A percentile compares a stretch with the other conserved stretches of the same genome.
phyloP scores from a whole-genome alignment of 2,113 vertebrate genomes.

The Alectura lathami region DNA sequence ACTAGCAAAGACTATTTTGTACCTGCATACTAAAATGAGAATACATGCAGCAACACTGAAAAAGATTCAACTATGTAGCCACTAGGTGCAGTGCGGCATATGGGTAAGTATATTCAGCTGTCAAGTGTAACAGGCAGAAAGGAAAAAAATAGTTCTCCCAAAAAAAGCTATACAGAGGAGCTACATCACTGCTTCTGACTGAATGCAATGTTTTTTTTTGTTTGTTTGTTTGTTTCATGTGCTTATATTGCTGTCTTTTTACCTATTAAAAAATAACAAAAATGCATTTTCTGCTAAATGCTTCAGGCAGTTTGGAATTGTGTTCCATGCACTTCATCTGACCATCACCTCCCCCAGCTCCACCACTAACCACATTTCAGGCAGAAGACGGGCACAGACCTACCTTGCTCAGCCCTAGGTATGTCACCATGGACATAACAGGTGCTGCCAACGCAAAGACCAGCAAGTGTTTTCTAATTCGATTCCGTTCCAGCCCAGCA shows the following conservation, averaged over 20 bases:
- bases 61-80: neutral
- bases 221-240: neutral
- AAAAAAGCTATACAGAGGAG: neutral
- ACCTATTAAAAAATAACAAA: neutral
- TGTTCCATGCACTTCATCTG: fast-evolving
- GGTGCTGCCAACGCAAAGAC: slow-evolving; percentile 95
- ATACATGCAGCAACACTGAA: neutral
- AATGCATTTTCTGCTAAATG: neutral
- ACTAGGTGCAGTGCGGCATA: neutral
- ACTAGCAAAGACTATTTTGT: neutral
- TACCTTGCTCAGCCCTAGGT: slow-evolving; percentile 95
- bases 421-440: slow-evolving; percentile 92
- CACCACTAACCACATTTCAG: neutral
- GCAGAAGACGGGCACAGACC: neutral
- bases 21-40: neutral
- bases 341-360: neutral
- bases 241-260: neutral
- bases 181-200: neutral
- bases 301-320: neutral
- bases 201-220: neutral
- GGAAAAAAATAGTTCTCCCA: neutral
- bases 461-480: slow-evolving; percentile 95
- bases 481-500: slow-evolving; percentile 94
- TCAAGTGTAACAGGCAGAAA: neutral
- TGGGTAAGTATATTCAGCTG: neutral